Evolutionary conservation across 2,888 invertebrate species (phyloP), one percentile per base, ranked within the genome.

Genomic region (Eupeodes luniger): DNA sequence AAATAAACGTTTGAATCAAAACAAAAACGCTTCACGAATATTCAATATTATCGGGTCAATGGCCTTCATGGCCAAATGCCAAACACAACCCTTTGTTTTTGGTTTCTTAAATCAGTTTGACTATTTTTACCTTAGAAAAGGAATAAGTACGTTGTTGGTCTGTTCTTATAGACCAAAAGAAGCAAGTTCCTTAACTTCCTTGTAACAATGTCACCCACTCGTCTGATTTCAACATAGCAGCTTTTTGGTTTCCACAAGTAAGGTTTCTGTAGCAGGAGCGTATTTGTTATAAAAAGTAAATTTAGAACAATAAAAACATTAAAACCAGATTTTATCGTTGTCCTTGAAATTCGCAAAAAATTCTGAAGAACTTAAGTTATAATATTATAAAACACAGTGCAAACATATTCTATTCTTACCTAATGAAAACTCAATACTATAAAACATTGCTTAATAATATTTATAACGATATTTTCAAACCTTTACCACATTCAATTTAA

Each of bases 171-270:
- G 12, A 53, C 67, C 12, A 14, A 55, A 53, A 66, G 12, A 57
- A n/a, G 59, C 11, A 51, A 69, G 51, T 49, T 40, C 9, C 59
- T 14, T 75, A 55, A 70, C 82, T 82, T 86, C 79, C 82, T 82
- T 88, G 77, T 78, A 81, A 84, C 81, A 81, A 84, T 88, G 84
- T 88, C 88, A 88, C 88, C 88, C 88, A 88, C 88, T 88, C 88
- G 85, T 84, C 85, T 66, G 74, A 64, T 53, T 57, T 55, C 9
- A 12, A 49, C 16, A 51, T 1, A 27, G 27, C 12, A 40, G 55
- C 16, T 57, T 44, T 19, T 53, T n/a, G 10, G 70, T 64, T 59
- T 64, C 61, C 64, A 66, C 14, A 7, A 4, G n/a, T n/a, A 11
- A 47, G 16, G n/a, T 12, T n/a, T 11, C 34, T 0, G 1, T 16